Percentiles rank a stretch among this genome's conserved stretches.
These are phyloP conservation scores for Nebria brevicollis DNA, from an alignment of 2,888 invertebrate species.

Conservation along the genomic window DNA sequence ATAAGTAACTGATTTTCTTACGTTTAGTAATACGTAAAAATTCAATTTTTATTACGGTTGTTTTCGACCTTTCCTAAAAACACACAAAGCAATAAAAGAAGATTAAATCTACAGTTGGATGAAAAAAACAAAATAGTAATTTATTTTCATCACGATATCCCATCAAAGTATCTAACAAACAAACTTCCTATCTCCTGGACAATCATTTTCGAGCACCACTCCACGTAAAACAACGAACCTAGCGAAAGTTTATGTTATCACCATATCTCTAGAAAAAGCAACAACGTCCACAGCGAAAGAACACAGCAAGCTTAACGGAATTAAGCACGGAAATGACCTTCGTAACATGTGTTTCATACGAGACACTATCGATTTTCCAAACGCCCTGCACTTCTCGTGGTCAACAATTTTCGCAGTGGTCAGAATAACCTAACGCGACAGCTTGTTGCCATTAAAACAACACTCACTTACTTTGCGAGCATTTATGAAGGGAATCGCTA, in stretches of 20 bases:
- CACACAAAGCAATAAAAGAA: not conserved
- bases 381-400: not conserved
- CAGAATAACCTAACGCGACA: constrained; percentile 17
- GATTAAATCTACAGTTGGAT: not conserved
- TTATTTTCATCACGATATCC: not conserved
- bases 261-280: not conserved
- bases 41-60: no score
- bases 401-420: not conserved
- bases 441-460: constrained; percentile 37
- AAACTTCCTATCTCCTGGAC: constrained; percentile 1
- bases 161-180: not conserved
- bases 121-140: not conserved
- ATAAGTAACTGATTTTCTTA: no score
- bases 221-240: not conserved
- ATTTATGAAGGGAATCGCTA: constrained; percentile 31
- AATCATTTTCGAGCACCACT: constrained; percentile 4
- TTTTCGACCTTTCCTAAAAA: not conserved
- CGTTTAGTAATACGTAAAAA: no score
- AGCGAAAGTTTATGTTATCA: constrained; percentile 7
- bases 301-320: not conserved
- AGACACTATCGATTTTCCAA: not conserved
- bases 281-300: constrained; percentile 12
- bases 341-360: not conserved
- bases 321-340: not conserved
- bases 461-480: constrained; percentile 37